phyloP scores from a whole-genome alignment of 2,888 invertebrate species.

The Tetropium fuscum region DNA sequence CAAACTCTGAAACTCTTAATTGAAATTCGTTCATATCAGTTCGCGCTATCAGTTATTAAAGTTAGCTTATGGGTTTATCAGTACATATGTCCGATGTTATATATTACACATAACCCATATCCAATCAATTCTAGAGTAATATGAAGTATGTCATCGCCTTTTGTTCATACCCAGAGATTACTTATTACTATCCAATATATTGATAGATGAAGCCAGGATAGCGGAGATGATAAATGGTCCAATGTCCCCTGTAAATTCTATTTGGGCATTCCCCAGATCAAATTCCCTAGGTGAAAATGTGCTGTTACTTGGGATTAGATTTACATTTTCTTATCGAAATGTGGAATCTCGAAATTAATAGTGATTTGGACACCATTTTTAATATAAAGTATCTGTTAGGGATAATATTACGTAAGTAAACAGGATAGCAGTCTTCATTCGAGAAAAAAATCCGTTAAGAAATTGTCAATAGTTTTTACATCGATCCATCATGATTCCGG shows the following conservation, averaged over 20 bases:
- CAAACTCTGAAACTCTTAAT: no score
- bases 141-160: conserved; percentile 11
- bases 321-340: conserved; percentile 53
- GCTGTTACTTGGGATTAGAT: conserved; percentile 51
- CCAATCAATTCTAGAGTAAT: conserved; percentile 7
- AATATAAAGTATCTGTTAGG: no score
- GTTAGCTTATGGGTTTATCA: no score
- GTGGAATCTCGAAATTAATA: conserved; percentile 44
- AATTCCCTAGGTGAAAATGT: conserved; percentile 53
- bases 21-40: no score
- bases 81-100: no score
- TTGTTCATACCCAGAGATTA: conserved; percentile 44
- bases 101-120: background rate
- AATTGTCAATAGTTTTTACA: no score
- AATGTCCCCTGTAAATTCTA: conserved; percentile 52
- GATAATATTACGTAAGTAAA: no score
- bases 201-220: conserved; percentile 54
- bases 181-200: conserved; percentile 53
- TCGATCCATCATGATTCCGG: no score
- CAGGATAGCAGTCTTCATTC: no score
- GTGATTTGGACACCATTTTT: background rate
- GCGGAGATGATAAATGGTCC: conserved; percentile 51
- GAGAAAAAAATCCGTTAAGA: no score
- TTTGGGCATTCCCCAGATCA: conserved; percentile 49
- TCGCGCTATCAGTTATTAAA: no score